Evolutionary conservation across 2,888 invertebrate species (phyloP).

Genomic region (Cantharis rufa): DNA sequence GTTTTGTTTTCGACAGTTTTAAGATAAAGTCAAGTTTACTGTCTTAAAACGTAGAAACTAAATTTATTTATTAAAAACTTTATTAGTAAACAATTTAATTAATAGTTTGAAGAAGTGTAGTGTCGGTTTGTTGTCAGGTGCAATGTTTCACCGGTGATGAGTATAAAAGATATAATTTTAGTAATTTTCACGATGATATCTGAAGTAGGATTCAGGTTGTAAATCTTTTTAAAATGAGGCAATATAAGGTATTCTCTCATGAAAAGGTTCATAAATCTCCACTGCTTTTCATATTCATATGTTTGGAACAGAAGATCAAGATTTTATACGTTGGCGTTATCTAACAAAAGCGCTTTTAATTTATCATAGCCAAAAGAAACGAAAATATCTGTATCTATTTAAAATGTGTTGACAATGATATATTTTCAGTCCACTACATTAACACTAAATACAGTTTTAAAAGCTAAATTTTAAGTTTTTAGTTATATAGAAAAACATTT

Average conservation of each 20-base stretch:
- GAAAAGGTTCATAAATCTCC: slow-evolving; percentile 22
- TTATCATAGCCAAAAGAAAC: background rate
- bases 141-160: background rate
- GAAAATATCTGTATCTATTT: background rate
- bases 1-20: background rate
- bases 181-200: background rate
- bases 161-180: background rate
- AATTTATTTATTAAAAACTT: background rate
- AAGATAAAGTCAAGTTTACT: background rate
- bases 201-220: background rate
- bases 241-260: slow-evolving; percentile 19
- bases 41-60: background rate
- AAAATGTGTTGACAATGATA: background rate
- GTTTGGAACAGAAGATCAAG: slow-evolving; percentile 29
- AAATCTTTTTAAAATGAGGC: slow-evolving; percentile 6
- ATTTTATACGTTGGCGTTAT: slow-evolving; percentile 17
- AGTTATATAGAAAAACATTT: background rate
- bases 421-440: background rate
- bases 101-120: background rate
- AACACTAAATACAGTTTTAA: background rate
- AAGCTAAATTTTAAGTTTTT: background rate
- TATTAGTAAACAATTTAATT: background rate
- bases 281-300: slow-evolving; percentile 28
- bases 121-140: background rate
- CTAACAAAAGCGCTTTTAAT: background rate